Evolutionary conservation across 2,888 invertebrate species (phyloP).

Genomic region (Trissolcus brochymenae): DNA sequence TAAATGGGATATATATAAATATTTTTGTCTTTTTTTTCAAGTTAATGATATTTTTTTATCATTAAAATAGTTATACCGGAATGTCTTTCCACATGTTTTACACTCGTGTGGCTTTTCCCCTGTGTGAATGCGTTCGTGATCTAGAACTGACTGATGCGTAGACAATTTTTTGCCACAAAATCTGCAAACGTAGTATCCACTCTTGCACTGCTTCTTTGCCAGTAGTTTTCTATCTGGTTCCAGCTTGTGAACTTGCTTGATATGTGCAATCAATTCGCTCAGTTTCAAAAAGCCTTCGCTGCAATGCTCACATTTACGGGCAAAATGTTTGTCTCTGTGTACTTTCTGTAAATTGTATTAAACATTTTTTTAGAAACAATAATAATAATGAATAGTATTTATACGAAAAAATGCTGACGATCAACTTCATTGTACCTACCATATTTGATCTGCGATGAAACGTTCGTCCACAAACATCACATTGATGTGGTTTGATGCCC

Average conservation of each 20-base stretch:
- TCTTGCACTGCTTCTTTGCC: constrained; percentile 53
- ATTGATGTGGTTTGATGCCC: constrained; percentile 63
- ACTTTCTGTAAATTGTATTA: constrained; percentile 48
- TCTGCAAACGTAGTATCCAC: constrained; percentile 59
- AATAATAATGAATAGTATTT: no score
- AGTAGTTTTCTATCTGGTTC: constrained; percentile 52
- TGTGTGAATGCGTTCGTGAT: constrained; percentile 63
- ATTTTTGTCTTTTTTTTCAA: no score
- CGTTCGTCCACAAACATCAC: constrained; percentile 63
- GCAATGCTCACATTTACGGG: constrained; percentile 60
- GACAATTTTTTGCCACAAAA: constrained; percentile 62
- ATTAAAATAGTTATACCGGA: constrained; percentile 49
- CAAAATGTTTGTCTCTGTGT: constrained; percentile 60
- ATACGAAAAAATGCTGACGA: no score
- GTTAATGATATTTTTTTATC: not conserved
- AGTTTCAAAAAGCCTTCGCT: constrained; percentile 56
- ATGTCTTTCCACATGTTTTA: constrained; percentile 61
- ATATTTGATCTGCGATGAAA: constrained; percentile 65
- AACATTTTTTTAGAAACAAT: no score
- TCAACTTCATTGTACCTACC: constrained; percentile 45
- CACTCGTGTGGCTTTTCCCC: constrained; percentile 62
- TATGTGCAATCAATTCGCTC: constrained; percentile 51
- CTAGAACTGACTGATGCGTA: constrained; percentile 60
- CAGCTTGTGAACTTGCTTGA: constrained; percentile 54
- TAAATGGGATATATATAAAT: not conserved